Evolutionary conservation across 2,888 invertebrate genomes (phyloP).

Genomic region (Acanthoscelides obtectus): DNA sequence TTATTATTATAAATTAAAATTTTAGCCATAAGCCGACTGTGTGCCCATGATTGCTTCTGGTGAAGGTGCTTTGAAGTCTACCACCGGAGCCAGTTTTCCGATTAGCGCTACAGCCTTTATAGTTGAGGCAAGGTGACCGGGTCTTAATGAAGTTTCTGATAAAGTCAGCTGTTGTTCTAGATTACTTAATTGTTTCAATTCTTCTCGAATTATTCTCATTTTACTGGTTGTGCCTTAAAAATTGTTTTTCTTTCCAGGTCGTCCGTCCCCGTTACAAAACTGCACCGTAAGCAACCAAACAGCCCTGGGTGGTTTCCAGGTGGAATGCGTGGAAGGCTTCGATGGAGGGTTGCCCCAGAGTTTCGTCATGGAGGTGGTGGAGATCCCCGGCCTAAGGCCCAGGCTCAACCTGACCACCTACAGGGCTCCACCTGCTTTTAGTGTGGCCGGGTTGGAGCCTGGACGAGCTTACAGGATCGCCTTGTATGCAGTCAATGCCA

Average conservation of each 20-base stretch:
- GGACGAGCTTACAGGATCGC: conserved; percentile 76
- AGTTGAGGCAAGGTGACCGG: too few relatives aligned
- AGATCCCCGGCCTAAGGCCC: conserved; percentile 60
- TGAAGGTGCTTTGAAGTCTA: too few relatives aligned
- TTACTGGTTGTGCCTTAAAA: neutral
- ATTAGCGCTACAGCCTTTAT: too few relatives aligned
- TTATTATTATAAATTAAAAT: too few relatives aligned
- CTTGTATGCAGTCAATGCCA: conserved; percentile 81
- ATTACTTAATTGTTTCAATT: too few relatives aligned
- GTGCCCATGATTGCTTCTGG: too few relatives aligned
- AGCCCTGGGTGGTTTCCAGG: conserved; percentile 67
- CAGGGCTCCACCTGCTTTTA: conserved; percentile 61
- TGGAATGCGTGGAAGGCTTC: conserved; percentile 84
- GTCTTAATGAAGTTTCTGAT: too few relatives aligned
- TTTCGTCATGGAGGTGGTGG: conserved; percentile 76
- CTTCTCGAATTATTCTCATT: too few relatives aligned
- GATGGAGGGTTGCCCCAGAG: conserved; percentile 84
- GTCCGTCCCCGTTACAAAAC: conserved; percentile 82
- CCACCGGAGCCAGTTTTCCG: too few relatives aligned
- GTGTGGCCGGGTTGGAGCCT: conserved; percentile 64
- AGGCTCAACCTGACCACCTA: conserved; percentile 58
- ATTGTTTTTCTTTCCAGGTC: conserved; percentile 55
- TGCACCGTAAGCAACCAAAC: conserved; percentile 88
- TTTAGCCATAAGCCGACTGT: too few relatives aligned
- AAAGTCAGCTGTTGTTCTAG: too few relatives aligned